Evolutionary conservation across 2,888 invertebrate species (phyloP).

Genomic region (Agriotes lineatus): DNA sequence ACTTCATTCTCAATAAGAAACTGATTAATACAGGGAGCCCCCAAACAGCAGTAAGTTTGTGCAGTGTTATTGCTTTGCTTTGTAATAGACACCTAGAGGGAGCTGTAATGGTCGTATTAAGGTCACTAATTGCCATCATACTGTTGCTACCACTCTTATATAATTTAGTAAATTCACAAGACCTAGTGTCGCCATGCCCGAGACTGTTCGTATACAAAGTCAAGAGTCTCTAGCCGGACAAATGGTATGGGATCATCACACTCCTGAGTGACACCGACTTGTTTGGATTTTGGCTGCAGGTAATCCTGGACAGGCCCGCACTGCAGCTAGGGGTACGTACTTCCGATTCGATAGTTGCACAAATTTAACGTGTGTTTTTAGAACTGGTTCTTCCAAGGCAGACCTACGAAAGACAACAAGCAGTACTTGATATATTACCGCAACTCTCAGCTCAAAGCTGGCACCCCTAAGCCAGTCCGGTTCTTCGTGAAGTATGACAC

Average conservation of each 20-base stretch:
- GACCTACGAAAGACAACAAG: slow-evolving; percentile 66
- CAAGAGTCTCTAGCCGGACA: slow-evolving; percentile 69
- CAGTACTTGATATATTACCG: slow-evolving; percentile 71
- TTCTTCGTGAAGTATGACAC: slow-evolving; percentile 74
- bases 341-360: not conserved
- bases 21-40: no score
- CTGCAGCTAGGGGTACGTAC: slow-evolving; percentile 38
- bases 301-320: slow-evolving; percentile 61
- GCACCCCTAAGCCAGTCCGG: slow-evolving; percentile 69
- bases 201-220: slow-evolving; percentile 71
- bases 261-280: slow-evolving; percentile 69
- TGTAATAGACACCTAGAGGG: no score
- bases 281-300: slow-evolving; percentile 66
- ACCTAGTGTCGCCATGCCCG: slow-evolving; percentile 68
- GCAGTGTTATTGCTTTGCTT: no score
- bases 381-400: slow-evolving; percentile 72
- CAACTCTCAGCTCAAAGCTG: slow-evolving; percentile 70
- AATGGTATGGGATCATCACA: slow-evolving; percentile 73
- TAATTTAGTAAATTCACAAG: no score
- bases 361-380: slow-evolving; percentile 53
- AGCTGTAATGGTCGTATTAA: no score
- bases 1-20: no score
- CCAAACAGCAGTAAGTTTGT: no score
- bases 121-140: no score
- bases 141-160: no score